Conservation (phyloP, 2,888 invertebrate genomes). For the Oscheius sp. region DNA sequence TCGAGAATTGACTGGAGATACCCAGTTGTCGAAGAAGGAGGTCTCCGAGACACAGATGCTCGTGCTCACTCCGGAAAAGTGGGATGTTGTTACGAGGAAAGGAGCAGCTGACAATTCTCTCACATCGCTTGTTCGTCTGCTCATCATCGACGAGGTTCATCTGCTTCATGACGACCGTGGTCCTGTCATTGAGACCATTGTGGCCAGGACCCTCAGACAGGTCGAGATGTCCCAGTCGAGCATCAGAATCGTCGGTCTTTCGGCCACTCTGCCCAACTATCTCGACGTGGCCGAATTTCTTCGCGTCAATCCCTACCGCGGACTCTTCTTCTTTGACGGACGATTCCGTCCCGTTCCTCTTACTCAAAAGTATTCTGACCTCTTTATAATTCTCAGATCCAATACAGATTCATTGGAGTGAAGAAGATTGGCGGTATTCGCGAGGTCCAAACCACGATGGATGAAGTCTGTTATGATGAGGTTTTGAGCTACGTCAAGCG, state of each 20-base stretch:
- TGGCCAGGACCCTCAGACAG: constrained; percentile 92
- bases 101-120: constrained; percentile 85
- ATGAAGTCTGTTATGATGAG: constrained; percentile 85
- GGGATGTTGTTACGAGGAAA: constrained; percentile 98
- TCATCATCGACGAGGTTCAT: constrained; percentile 97
- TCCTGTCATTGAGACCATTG: constrained; percentile 95
- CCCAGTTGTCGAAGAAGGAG: constrained; percentile 93
- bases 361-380: constrained; percentile 55
- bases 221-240: constrained; percentile 80
- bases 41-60: constrained; percentile 96
- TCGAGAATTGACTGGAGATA: constrained; percentile 94
- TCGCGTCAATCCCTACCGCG: constrained; percentile 87
- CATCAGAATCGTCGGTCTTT: constrained; percentile 86
- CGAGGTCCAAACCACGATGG: constrained; percentile 51
- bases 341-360: constrained; percentile 88
- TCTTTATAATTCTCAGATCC: too few relatives aligned
- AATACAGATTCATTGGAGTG: constrained; percentile 67
- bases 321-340: constrained; percentile 79
- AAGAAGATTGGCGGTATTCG: constrained; percentile 46
- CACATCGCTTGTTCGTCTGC: constrained; percentile 87
- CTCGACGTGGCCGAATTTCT: constrained; percentile 93
- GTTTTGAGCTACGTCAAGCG: constrained; percentile 86
- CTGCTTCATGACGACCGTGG: constrained; percentile 95
- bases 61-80: constrained; percentile 98
- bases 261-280: constrained; percentile 97